Conservation (phyloP, 2,113 vertebrate genomes). For the Eublepharis macularius region DNA sequence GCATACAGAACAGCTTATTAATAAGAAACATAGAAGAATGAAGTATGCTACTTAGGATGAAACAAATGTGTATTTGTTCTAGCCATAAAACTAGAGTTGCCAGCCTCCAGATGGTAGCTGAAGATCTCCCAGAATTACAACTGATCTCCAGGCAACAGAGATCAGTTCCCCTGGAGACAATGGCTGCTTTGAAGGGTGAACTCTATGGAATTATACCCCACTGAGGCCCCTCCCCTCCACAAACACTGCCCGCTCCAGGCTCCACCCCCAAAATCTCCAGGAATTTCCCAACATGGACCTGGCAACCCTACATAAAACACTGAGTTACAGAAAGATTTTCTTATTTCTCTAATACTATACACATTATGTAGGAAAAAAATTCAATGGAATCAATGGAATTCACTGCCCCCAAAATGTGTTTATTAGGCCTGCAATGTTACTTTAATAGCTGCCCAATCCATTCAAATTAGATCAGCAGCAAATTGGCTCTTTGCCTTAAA, state of each 20-base stretch:
- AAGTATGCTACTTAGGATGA: rapidly evolving
- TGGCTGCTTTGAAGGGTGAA: too few relatives aligned
- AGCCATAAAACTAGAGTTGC: not conserved
- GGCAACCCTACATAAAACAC: too few relatives aligned
- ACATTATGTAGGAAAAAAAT: not conserved
- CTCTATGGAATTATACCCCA: too few relatives aligned
- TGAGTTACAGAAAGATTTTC: not conserved
- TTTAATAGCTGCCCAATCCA: not conserved
- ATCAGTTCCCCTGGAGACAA: too few relatives aligned
- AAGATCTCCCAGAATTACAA: too few relatives aligned
- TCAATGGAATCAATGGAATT: not conserved
- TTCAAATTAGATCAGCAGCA: conserved; percentile 37
- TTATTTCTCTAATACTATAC: not conserved
- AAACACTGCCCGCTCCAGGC: too few relatives aligned
- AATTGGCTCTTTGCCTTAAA: conserved; percentile 19
- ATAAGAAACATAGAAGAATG: not conserved
- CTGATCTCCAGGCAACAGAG: too few relatives aligned
- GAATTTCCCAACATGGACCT: too few relatives aligned
- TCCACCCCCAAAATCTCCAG: too few relatives aligned
- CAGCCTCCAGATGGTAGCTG: too few relatives aligned
- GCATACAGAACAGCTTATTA: not conserved
- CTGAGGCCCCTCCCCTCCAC: too few relatives aligned
- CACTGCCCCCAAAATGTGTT: not conserved
- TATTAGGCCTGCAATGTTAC: conserved; percentile 19
- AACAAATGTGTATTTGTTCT: conserved; percentile 11